A percentile compares a stretch with the other conserved stretches of the same genome.
phyloP scores from a whole-genome alignment of 2,888 invertebrate species.

The Pyralis farinalis region DNA sequence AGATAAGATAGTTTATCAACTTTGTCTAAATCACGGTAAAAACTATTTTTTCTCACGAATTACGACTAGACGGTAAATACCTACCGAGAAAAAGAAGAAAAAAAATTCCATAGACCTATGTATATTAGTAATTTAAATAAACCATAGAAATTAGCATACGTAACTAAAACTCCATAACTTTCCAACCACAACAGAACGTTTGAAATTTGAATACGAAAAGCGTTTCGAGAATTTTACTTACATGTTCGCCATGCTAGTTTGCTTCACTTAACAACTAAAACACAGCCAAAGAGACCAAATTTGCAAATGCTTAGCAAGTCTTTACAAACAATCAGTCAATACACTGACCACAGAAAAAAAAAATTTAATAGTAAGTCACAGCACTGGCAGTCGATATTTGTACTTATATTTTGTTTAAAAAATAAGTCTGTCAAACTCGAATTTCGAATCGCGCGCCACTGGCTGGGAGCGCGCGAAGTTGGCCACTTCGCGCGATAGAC shows the following conservation, averaged over 20 bases:
- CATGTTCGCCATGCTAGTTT: slow-evolving; percentile 43
- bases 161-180: background rate
- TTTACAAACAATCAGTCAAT: slow-evolving; percentile 18
- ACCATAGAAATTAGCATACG: no score
- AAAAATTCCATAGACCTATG: no score
- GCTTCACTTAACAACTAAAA: slow-evolving; percentile 32
- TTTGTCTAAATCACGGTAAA: no score
- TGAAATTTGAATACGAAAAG: slow-evolving; percentile 8
- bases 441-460: slow-evolving; percentile 38
- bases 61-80: no score
- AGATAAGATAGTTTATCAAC: no score
- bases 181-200: slow-evolving; percentile 8
- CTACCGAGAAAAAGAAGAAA: no score
- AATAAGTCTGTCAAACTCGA: slow-evolving; percentile 17
- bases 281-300: slow-evolving; percentile 31
- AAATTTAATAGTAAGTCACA: slow-evolving; percentile 33
- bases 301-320: slow-evolving; percentile 30
- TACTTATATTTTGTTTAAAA: slow-evolving; percentile 14
- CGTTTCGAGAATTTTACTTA: slow-evolving; percentile 34
- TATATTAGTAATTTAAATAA: no score
- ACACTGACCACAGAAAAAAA: slow-evolving; percentile 16
- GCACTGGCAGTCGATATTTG: slow-evolving; percentile 26
- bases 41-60: no score
- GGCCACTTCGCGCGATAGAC: slow-evolving; percentile 29
- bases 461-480: slow-evolving; percentile 35